Evolutionary conservation across 1,140 invertebrate genomes (phyloP).

Genomic region (Episyrphus balteatus): DNA sequence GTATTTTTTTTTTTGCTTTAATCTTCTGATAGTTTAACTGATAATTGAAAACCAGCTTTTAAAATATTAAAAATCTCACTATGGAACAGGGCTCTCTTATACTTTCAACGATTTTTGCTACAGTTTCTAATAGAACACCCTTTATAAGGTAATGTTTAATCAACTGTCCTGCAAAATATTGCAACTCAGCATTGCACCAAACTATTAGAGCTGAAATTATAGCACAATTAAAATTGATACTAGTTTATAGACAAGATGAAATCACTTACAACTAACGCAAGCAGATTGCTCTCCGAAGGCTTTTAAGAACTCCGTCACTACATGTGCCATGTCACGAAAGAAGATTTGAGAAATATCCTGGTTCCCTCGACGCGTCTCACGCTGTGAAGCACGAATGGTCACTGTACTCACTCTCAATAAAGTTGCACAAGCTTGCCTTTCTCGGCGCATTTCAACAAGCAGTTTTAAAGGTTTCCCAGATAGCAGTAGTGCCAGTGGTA

Average conservation of each 20-base stretch:
- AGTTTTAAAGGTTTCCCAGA: conserved; percentile 68
- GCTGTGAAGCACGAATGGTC: conserved; percentile 26
- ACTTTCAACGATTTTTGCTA: conserved; percentile 77
- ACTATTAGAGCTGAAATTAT: conserved; percentile 65
- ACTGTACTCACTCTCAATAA: conserved; percentile 27
- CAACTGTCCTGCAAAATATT: conserved; percentile 67
- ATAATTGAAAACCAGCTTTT: too few relatives aligned
- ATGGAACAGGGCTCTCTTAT: conserved; percentile 65
- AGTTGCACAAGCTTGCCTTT: conserved; percentile 22
- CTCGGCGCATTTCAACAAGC: conserved; percentile 55
- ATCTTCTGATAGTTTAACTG: background rate
- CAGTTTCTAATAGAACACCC: conserved; percentile 67
- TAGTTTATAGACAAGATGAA: background rate
- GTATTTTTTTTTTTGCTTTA: too few relatives aligned
- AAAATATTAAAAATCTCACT: conserved; percentile 34
- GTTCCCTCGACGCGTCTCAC: conserved; percentile 32
- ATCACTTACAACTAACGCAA: conserved; percentile 27
- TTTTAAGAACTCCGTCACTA: conserved; percentile 31
- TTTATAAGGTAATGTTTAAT: conserved; percentile 86
- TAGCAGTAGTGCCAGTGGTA: conserved; percentile 85
- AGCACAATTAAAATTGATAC: background rate
- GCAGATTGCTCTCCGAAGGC: conserved; percentile 31
- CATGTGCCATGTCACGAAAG: conserved; percentile 33
- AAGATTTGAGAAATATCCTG: conserved; percentile 33
- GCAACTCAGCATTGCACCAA: conserved; percentile 82